Percentiles rank a stretch among this genome's conserved stretches.
Evolutionary conservation across 2,888 invertebrate species (phyloP).

Genomic region (Standfussiana lucernea): DNA sequence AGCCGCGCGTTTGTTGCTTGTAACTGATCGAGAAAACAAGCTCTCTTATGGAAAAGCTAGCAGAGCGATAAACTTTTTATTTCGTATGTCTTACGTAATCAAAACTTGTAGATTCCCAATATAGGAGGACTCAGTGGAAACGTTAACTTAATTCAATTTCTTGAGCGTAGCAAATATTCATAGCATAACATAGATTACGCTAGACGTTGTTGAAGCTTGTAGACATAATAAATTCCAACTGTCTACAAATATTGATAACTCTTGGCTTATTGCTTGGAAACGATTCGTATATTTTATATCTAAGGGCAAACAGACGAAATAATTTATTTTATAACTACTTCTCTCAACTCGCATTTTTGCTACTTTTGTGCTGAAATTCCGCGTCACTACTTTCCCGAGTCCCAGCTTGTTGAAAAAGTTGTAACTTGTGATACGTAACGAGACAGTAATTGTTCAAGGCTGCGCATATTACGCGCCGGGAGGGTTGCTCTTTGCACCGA

Average conservation of each 20-base stretch:
- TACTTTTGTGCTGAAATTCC: not conserved
- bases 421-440: not conserved
- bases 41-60: not conserved
- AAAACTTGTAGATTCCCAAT: not conserved
- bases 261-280: not conserved
- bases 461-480: not conserved
- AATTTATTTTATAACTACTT: not conserved
- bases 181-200: not conserved
- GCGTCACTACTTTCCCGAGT: not conserved
- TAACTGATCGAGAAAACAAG: not conserved
- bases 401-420: constrained; percentile 1
- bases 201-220: not conserved
- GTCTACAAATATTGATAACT: not conserved
- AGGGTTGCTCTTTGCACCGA: not conserved
- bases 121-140: not conserved
- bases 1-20: not conserved
- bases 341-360: not conserved
- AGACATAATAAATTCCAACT: not conserved
- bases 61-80: not conserved
- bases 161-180: not conserved
- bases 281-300: not conserved
- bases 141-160: not conserved
- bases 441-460: not conserved
- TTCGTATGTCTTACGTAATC: not conserved
- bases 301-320: not conserved